Base-by-base conservation (phyloP, 2,888 invertebrate genomes). In the Drosophila anomelani region DNA sequence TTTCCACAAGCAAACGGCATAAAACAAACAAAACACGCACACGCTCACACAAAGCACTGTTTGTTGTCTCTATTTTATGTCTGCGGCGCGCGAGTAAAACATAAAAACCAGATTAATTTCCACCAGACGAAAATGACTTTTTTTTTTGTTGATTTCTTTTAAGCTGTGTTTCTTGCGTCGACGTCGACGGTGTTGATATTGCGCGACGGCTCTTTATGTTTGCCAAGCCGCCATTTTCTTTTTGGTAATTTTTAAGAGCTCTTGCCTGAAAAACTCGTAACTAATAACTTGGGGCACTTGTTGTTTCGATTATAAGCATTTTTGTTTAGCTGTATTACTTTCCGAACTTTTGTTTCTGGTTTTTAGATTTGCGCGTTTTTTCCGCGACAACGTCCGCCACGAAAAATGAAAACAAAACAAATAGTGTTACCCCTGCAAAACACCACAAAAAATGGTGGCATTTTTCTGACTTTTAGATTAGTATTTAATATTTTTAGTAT, bases 31-130 rank as follows among this genome's bases (percentile, higher is more conserved):
- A 53, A 66, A 20, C 64, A 67, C 55, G 66, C 44, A 55, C 63
- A 56, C 26, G 43, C 34, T 67, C 75, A 72, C 46, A 58, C 29
- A 64, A 63, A 77, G 61, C 51, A 46, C 46, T 20, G 56, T 47
- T 72, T 72, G 71, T 41, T 63, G 55, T 62, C 68, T 56, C 55
- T 73, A 76, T 75, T 76, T 75, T 56, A 76, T 70, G 75, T 77
- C 68, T 58, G 47, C 70, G 58, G 46, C 83, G 88, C 83, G 70
- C 70, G 76, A 85, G 71, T 82, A 85, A 85, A 79, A 88, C 79
- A 89, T 85, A 87, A 85, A 75, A 89, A 84, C 89, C 81, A 87
- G 88, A 89, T 89, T 87, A 87, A 76, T 79, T 89, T 89, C 55
- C 72, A 75, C 54, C 82, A 75, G 88, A 51, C 88, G 51, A 69